Evolutionary conservation across 92 coral and sea anemone genomes (phyloP).

Genomic region (Parazoanthus atlanticus): DNA sequence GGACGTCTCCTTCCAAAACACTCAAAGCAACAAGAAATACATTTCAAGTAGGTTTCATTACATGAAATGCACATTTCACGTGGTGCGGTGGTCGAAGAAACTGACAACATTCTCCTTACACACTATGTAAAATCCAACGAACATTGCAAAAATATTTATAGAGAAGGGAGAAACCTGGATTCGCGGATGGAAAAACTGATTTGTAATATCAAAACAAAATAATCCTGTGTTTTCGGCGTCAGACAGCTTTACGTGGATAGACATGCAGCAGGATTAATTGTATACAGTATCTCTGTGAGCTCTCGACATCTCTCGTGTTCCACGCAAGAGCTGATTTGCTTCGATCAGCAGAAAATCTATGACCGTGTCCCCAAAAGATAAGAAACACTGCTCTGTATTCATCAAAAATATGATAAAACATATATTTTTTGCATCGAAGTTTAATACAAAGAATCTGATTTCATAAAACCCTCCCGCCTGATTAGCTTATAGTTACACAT

Average conservation of each 20-base stretch:
- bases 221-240: neutral
- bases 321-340: neutral
- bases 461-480: neutral
- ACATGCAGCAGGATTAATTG: neutral
- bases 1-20: too few relatives aligned
- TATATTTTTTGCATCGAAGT: slow-evolving; percentile 5
- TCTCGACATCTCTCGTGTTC: neutral
- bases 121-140: neutral
- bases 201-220: neutral
- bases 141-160: too few relatives aligned
- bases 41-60: neutral
- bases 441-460: neutral
- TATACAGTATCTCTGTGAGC: neutral
- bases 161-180: neutral
- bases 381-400: neutral
- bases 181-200: neutral
- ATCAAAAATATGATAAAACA: neutral
- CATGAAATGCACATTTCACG: slow-evolving; percentile 4
- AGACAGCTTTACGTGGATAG: neutral
- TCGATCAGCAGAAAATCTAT: neutral
- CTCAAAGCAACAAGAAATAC: neutral
- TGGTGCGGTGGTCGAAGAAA: neutral
- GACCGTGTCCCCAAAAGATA: neutral
- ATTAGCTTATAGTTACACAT: neutral
- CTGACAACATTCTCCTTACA: neutral